Evolutionary conservation across 2,113 vertebrate species (phyloP).

Genomic region (Sturnus vulgaris): DNA sequence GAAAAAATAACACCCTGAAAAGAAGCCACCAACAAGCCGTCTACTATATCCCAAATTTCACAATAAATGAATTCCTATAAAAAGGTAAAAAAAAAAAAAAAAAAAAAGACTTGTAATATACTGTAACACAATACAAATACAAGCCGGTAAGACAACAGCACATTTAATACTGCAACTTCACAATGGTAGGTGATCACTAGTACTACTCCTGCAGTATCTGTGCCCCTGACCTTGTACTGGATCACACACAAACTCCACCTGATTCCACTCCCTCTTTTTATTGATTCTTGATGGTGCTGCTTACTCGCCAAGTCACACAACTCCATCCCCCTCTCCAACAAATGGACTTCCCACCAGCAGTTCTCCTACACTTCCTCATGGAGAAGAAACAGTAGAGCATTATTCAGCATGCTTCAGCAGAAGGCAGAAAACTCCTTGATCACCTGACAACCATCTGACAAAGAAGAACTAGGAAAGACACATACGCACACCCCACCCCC

Average conservation of each 20-base stretch:
- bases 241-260: neutral
- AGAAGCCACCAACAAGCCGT: neutral
- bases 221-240: neutral
- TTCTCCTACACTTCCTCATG: accelerated
- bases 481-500: neutral
- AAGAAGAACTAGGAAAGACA: neutral
- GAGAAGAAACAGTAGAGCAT: neutral
- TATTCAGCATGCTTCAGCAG: neutral
- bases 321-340: neutral
- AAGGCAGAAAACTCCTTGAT: neutral
- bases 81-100: neutral
- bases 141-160: neutral
- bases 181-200: neutral
- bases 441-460: neutral
- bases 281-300: accelerated
- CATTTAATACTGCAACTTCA: neutral
- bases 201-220: neutral
- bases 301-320: neutral
- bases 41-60: neutral
- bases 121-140: neutral
- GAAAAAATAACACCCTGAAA: neutral
- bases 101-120: neutral
- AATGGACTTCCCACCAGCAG: neutral
- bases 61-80: neutral
- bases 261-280: neutral